Evolutionary conservation across 2,113 vertebrate species (phyloP), one percentile per base, ranked within the genome.

Genomic region (Nematolebias whitei): DNA sequence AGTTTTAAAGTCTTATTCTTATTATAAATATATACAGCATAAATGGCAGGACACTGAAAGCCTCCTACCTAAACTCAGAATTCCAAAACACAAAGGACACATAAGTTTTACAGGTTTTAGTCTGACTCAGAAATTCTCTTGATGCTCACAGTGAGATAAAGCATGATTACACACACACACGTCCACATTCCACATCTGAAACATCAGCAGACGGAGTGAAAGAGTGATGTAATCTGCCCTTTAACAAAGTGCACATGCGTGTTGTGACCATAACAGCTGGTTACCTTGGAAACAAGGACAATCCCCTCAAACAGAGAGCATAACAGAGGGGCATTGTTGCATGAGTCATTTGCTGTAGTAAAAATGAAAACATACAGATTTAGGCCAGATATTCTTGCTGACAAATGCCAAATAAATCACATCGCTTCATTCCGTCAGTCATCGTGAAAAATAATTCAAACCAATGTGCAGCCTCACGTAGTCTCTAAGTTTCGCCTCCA

Each of bases 211-310:
- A 51, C 53, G 51, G 49, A 63, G 74, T 24, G 47, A 76, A 43
- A 23, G 18, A 59, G 38, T 87, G 79, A 85, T 78, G 72, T 89
- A 81, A 89, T 83, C 70, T 57, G 22, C 57, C 60, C 63, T 77
- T 85, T 80, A 79, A 56, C 63, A 47, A 12, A 29, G 51, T 19
- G 20, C 41, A 39, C 45, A 32, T 16, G 12, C 47, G 54, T 74
- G 41, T 61, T 78, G 69, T 66, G 80, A 80, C 72, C 84, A 87
- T 40, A 88, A 90, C 83, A 89, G 68, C 67, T 64, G 41, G 90
- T 90, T 83, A 58, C 69, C 80, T 51, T 57, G 78, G 80, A 55
- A 80, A 89, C 84, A 75, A 60, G 18, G 62, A 84, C 86, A 90
- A 87, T 86, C 61, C 40, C 58, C 59, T 79, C 81, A 77, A 80